Conservation (phyloP, 2,797 vertebrate genomes). For the Heterohyrax brucei region DNA sequence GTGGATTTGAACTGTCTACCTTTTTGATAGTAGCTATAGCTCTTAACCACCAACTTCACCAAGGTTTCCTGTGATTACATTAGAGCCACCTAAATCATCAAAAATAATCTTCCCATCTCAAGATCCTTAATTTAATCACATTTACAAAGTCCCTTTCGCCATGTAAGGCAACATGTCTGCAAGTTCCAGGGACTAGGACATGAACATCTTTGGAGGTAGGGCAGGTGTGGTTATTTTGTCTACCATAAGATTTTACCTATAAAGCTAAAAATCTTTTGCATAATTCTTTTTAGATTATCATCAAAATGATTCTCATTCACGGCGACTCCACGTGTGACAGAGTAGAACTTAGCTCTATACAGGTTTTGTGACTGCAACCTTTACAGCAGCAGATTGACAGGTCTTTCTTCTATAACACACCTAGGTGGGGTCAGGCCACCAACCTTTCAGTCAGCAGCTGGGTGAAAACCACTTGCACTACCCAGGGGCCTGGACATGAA, state of each 20-base stretch:
- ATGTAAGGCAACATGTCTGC: neutral
- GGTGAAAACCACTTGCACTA: neutral
- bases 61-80: neutral
- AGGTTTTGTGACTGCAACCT: neutral
- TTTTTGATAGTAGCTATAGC: too few relatives aligned
- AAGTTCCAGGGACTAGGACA: neutral
- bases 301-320: neutral
- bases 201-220: neutral
- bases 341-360: neutral
- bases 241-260: neutral
- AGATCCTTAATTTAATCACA: neutral
- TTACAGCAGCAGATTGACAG: neutral
- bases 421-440: neutral
- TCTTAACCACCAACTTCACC: too few relatives aligned
- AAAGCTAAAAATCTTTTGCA: neutral
- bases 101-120: neutral
- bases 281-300: neutral
- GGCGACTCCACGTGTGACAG: neutral
- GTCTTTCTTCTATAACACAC: neutral
- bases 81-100: neutral
- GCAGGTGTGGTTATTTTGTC: neutral
- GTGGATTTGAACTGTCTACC: too few relatives aligned
- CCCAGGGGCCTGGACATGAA: neutral
- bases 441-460: neutral
- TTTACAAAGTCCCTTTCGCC: neutral